A percentile compares a stretch with the other conserved stretches of the same genome.
These are phyloP conservation scores for Thaumetopoea pityocampa DNA, from an alignment of 1,140 invertebrate genomes.

Conservation along the genomic window DNA sequence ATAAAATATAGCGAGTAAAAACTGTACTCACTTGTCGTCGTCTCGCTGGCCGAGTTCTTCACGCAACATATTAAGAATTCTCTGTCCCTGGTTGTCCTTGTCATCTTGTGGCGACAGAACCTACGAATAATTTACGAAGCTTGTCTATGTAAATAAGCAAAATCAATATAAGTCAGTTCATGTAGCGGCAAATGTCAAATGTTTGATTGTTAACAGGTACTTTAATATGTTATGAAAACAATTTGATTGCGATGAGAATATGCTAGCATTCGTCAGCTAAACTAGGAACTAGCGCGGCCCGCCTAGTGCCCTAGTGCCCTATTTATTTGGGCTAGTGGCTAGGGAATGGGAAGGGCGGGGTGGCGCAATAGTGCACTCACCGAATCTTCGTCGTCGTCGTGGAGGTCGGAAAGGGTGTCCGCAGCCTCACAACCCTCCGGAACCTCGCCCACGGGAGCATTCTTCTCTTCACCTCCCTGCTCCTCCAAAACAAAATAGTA, in stretches of 20 bases:
- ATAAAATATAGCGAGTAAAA: constrained; percentile 2
- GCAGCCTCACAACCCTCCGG: constrained; percentile 43
- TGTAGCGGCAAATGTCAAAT: constrained; percentile 23
- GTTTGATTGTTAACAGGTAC: constrained; percentile 13
- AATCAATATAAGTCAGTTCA: constrained; percentile 44
- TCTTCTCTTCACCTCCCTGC: constrained; percentile 55
- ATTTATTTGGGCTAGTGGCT: constrained; percentile 41
- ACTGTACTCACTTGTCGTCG: constrained; percentile 81
- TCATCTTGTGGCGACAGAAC: constrained; percentile 69
- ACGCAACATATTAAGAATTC: constrained; percentile 77
- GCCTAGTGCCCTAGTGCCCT: constrained; percentile 58
- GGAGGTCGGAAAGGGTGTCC: constrained; percentile 62
- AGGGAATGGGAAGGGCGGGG: constrained; percentile 21
- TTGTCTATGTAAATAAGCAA: constrained; percentile 55
- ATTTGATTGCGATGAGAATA: constrained; percentile 18
- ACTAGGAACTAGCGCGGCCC: constrained; percentile 38
- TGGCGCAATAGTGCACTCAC: constrained; percentile 56
- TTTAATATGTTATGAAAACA: constrained; percentile 21
- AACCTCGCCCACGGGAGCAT: constrained; percentile 40
- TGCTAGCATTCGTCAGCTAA: constrained; percentile 27
- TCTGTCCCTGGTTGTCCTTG: constrained; percentile 57
- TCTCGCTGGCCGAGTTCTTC: constrained; percentile 90
- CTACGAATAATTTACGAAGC: constrained; percentile 63
- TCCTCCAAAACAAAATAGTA: constrained; percentile 35
- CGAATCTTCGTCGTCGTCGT: constrained; percentile 69